phyloP scores from a whole-genome alignment of 2,888 invertebrate genomes.

The Ophonus ardosiacus region DNA sequence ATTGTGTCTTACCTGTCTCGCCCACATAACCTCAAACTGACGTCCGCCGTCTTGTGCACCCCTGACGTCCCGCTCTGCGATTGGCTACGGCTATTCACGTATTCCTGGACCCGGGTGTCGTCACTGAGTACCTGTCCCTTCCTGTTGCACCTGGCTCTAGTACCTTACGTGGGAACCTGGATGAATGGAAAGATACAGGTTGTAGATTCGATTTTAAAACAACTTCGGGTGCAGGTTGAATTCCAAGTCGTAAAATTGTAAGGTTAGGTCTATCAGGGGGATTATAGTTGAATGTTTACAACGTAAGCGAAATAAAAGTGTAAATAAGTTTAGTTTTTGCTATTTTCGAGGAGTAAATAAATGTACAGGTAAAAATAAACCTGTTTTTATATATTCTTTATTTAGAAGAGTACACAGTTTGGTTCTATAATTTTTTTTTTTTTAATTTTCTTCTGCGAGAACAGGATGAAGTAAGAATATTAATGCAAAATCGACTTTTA shows the following conservation, averaged over 20 bases:
- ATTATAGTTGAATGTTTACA: not conserved
- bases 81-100: slow-evolving; percentile 4
- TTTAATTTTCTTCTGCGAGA: too few relatives aligned
- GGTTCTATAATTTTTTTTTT: too few relatives aligned
- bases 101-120: not conserved
- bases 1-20: slow-evolving; percentile 20
- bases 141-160: slow-evolving; percentile 29
- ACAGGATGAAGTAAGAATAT: too few relatives aligned
- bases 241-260: not conserved
- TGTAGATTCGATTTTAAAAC: not conserved
- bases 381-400: too few relatives aligned
- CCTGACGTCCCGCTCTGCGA: not conserved
- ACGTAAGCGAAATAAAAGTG: not conserved
- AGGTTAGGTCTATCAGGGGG: not conserved
- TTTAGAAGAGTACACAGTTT: too few relatives aligned
- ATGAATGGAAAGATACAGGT: not conserved
- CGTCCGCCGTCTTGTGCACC: not conserved
- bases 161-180: not conserved
- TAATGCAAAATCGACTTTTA: too few relatives aligned
- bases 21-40: slow-evolving; percentile 5
- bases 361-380: too few relatives aligned
- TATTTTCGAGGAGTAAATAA: not conserved
- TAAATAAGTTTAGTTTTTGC: not conserved
- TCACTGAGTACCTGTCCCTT: slow-evolving; percentile 21
- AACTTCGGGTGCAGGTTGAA: not conserved